These are phyloP conservation scores for Xiphorhynchus erythropygius DNA, from an alignment of 2,797 vertebrate species.

Conservation along the genomic window DNA sequence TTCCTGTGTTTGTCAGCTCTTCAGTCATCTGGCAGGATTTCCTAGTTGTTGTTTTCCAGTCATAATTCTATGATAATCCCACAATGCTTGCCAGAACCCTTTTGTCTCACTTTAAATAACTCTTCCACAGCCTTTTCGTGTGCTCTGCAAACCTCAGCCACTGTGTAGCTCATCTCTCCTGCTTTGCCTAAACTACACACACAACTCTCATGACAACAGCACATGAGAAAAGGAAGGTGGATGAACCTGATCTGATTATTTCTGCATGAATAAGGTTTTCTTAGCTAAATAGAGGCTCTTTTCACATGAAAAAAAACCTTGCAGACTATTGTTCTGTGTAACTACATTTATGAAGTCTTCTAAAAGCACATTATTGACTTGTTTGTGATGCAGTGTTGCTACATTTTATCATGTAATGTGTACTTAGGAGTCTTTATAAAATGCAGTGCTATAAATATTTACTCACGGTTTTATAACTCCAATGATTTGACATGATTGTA, in stretches of 20 bases:
- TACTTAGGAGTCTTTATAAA: neutral
- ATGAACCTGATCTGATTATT: neutral
- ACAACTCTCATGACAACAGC: neutral
- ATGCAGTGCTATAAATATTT: neutral
- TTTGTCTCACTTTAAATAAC: neutral
- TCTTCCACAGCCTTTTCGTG: neutral
- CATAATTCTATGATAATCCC: neutral
- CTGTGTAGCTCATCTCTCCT: neutral
- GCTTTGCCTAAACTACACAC: neutral
- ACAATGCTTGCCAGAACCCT: neutral
- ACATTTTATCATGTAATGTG: neutral
- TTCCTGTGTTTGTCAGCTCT: neutral
- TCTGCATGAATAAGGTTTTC: constrained; percentile 13
- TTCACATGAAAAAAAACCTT: neutral
- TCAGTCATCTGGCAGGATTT: neutral
- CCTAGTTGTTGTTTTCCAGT: neutral
- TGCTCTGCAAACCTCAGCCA: neutral
- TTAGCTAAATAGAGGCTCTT: neutral
- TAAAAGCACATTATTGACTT: neutral
- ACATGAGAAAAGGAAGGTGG: neutral
- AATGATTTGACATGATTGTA: neutral
- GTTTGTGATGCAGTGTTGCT: neutral
- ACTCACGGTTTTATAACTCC: neutral
- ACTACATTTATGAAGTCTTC: neutral
- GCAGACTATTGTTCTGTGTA: neutral